Percentiles rank a stretch among this genome's conserved stretches.
phyloP scores from a whole-genome alignment of 2,797 vertebrate species.

The Eurystomus glaucurus region DNA sequence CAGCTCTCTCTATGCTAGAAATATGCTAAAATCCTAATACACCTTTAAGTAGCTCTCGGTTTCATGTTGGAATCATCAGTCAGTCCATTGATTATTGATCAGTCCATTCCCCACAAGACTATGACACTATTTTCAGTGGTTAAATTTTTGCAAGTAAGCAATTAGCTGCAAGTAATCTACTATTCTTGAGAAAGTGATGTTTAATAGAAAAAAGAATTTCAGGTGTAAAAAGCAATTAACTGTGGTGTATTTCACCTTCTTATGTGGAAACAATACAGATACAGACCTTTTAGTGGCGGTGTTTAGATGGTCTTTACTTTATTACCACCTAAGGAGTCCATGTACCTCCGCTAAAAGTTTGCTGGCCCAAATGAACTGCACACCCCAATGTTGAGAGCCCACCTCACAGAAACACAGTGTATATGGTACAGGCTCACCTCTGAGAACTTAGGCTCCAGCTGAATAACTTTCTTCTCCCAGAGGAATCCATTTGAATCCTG shows the following conservation, averaged over 20 bases:
- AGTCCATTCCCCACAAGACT: neutral
- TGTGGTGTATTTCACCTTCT: neutral
- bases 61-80: neutral
- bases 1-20: neutral
- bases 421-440: neutral
- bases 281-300: neutral
- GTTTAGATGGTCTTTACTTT: neutral
- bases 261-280: neutral
- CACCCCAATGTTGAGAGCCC: neutral
- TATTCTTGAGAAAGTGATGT: neutral
- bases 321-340: neutral
- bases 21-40: neutral
- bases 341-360: neutral
- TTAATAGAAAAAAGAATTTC: neutral
- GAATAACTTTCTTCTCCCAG: neutral
- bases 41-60: neutral
- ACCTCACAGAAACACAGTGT: neutral
- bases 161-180: neutral
- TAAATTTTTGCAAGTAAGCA: neutral
- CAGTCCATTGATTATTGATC: neutral
- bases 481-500: neutral
- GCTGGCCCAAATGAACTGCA: neutral
- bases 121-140: neutral
- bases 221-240: neutral
- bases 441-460: neutral